phyloP scores from a whole-genome alignment of 1,140 invertebrate genomes.

The Drosophila miranda region DNA sequence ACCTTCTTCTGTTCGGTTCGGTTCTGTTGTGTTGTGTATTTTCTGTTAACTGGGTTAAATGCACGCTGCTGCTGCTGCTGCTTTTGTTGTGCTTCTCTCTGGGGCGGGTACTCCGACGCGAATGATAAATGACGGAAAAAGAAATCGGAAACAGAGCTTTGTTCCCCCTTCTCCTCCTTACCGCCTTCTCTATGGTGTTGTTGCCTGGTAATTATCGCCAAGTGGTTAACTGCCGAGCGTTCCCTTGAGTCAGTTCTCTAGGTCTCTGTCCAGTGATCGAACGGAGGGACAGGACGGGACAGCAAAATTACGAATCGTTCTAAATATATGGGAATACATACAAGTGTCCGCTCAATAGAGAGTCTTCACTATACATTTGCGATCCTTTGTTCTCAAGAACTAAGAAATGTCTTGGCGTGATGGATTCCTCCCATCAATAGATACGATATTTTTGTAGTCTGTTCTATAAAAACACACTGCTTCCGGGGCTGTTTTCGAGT shows the following conservation, averaged over 20 bases:
- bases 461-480: conserved; percentile 25
- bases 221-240: conserved; percentile 17
- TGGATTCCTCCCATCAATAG: too few species aligned
- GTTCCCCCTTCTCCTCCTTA: neutral
- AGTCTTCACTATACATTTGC: too few species aligned
- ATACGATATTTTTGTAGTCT: conserved; percentile 10
- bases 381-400: neutral
- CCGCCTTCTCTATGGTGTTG: neutral
- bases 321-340: too few species aligned
- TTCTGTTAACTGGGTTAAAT: conserved; percentile 33
- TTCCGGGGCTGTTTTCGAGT: conserved; percentile 25
- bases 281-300: neutral
- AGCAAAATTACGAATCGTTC: too few species aligned
- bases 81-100: conserved; percentile 32
- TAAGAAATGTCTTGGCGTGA: too few species aligned
- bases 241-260: conserved; percentile 16
- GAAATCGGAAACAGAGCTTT: conserved; percentile 6
- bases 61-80: conserved; percentile 3
- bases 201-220: conserved; percentile 32
- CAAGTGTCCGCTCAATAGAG: too few species aligned
- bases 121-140: conserved; percentile 11
- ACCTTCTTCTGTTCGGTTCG: conserved; percentile 40
- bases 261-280: conserved; percentile 9
- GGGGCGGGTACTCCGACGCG: conserved; percentile 2
- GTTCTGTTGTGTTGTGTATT: conserved; percentile 21